phyloP scores from a whole-genome alignment of 2,797 vertebrate species.

The Syndactyla subalaris region DNA sequence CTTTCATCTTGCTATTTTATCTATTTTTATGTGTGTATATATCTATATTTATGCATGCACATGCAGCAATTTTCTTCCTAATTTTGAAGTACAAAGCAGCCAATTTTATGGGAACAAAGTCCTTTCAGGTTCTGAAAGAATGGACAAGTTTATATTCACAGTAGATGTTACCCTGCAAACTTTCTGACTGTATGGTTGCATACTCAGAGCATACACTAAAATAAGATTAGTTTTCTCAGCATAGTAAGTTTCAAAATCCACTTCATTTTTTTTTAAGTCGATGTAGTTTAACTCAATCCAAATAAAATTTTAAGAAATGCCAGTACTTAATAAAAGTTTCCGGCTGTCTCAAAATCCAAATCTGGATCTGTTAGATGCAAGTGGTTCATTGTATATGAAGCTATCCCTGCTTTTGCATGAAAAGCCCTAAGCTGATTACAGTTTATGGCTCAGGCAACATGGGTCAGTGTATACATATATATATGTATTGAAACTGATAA shows the following conservation, averaged over 20 bases:
- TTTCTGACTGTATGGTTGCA: not conserved
- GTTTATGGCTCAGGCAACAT: not conserved
- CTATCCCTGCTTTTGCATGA: conserved; percentile 16
- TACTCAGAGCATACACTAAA: not conserved
- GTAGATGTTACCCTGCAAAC: not conserved
- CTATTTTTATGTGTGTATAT: not conserved
- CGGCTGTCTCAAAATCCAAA: conserved; percentile 48
- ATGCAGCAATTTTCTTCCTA: not conserved
- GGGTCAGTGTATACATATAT: not conserved
- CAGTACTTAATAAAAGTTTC: conserved; percentile 70
- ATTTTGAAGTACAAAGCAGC: not conserved
- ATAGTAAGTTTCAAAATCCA: not conserved
- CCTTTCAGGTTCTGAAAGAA: not conserved
- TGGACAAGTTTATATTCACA: not conserved
- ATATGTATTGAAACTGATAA: not conserved
- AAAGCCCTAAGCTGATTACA: not conserved
- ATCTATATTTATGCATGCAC: too few species aligned
- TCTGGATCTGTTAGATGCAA: conserved; percentile 38
- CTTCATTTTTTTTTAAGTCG: not conserved
- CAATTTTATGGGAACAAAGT: not conserved
- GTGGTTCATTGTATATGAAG: conserved; percentile 10
- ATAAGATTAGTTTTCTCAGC: not conserved
- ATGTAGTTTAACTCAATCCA: conserved; percentile 12
- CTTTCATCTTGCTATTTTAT: not conserved
- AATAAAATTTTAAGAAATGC: conserved; percentile 51